Percentiles rank a stretch among this genome's conserved stretches.
Evolutionary conservation across 2,888 invertebrate genomes (phyloP).

Genomic region (Cephus spinipes): DNA sequence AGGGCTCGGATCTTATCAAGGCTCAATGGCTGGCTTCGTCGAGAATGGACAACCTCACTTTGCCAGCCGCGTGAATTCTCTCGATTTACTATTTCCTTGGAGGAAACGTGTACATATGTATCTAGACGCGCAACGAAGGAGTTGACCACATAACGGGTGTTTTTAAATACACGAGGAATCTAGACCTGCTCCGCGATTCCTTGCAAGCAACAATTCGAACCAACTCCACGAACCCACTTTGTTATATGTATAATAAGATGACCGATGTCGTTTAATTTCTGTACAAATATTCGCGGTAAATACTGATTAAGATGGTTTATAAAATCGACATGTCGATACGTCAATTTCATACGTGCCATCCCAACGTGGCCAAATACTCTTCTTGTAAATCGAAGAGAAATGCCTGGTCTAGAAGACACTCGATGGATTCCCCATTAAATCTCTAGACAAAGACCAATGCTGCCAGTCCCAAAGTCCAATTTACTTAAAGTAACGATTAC

Average conservation of each 20-base stretch:
- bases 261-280: neutral
- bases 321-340: neutral
- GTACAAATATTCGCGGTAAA: neutral
- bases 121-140: neutral
- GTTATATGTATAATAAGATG: neutral
- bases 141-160: neutral
- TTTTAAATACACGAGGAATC: neutral
- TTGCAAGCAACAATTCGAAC: neutral
- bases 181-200: neutral
- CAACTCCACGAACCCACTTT: neutral
- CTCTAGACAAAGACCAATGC: neutral
- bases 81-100: neutral
- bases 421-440: neutral
- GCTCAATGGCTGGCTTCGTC: constrained; percentile 72
- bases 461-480: neutral
- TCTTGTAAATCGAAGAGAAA: neutral
- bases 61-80: neutral
- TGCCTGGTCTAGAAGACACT: neutral
- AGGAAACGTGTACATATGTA: neutral
- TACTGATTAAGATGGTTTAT: neutral
- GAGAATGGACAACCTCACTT: neutral
- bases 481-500: neutral
- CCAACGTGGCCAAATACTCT: neutral
- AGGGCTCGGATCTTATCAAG: constrained; percentile 86
- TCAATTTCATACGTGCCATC: neutral